These are phyloP conservation scores for Drosophila ezoana DNA, from an alignment of 2,888 invertebrate species.

Conservation along the genomic window DNA sequence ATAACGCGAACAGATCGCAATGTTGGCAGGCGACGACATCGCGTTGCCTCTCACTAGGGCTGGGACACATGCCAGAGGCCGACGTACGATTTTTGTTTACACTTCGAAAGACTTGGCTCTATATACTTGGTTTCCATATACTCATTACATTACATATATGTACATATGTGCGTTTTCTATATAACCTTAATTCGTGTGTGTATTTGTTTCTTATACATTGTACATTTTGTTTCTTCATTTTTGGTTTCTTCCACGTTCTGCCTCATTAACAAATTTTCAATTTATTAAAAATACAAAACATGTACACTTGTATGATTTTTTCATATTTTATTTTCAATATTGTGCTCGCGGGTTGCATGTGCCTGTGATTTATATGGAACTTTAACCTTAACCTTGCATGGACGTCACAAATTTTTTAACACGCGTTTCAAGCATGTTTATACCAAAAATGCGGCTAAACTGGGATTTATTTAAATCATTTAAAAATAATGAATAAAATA, in stretches of 20 bases:
- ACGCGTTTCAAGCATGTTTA: slow-evolving; percentile 56
- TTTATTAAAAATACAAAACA: slow-evolving; percentile 34
- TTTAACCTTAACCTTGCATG: slow-evolving; percentile 67
- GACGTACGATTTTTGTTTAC: slow-evolving; percentile 56
- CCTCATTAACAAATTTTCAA: slow-evolving; percentile 63
- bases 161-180: slow-evolving; percentile 5
- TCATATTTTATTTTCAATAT: slow-evolving; percentile 47
- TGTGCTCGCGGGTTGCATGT: slow-evolving; percentile 60
- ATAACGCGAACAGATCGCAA: slow-evolving; percentile 53
- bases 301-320: neutral
- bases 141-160: slow-evolving; percentile 29
- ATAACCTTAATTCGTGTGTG: slow-evolving; percentile 31
- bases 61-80: slow-evolving; percentile 43
- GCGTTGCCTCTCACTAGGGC: slow-evolving; percentile 15
- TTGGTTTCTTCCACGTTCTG: slow-evolving; percentile 35
- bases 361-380: slow-evolving; percentile 66
- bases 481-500: neutral
- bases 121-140: slow-evolving; percentile 5
- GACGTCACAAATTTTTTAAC: slow-evolving; percentile 60
- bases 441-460: slow-evolving; percentile 1
- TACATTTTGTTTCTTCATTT: slow-evolving; percentile 15
- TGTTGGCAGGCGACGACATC: slow-evolving; percentile 21
- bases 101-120: slow-evolving; percentile 20
- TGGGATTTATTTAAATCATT: too few relatives aligned
- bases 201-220: slow-evolving; percentile 1